Percentiles rank a stretch among this genome's conserved stretches.
Conservation (phyloP, 2,797 vertebrate species). For the Coendou prehensilis region DNA sequence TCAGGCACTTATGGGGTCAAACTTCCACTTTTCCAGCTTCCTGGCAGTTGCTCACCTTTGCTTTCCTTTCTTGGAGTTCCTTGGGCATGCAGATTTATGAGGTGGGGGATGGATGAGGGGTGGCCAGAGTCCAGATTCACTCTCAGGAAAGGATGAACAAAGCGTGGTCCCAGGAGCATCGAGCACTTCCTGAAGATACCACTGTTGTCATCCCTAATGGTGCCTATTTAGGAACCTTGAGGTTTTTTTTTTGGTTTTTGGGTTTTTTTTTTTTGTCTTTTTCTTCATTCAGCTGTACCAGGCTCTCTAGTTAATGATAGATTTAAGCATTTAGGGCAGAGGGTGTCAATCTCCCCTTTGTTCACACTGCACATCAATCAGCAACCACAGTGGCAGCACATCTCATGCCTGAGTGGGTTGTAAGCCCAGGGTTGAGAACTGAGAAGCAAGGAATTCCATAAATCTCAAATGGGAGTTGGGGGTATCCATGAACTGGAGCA, state of each 20-base stretch:
- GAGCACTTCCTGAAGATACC: neutral
- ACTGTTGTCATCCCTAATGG: neutral
- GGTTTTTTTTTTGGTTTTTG: neutral
- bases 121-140: neutral
- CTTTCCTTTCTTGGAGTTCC: conserved; percentile 21
- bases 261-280: neutral
- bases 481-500: neutral
- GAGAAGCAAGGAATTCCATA: neutral
- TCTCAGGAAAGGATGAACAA: neutral
- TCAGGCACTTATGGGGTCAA: neutral
- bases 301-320: neutral
- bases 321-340: neutral
- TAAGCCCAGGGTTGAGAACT: neutral
- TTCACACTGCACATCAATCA: rapidly evolving
- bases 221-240: neutral
- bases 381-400: no score
- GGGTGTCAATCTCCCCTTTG: neutral
- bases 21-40: neutral
- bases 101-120: neutral
- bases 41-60: neutral
- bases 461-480: neutral
- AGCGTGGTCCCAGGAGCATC: neutral
- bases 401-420: rapidly evolving
- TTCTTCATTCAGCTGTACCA: neutral
- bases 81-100: neutral